phyloP scores from a whole-genome alignment of 2,113 vertebrate genomes.

The Phalacrocorax aristotelis region DNA sequence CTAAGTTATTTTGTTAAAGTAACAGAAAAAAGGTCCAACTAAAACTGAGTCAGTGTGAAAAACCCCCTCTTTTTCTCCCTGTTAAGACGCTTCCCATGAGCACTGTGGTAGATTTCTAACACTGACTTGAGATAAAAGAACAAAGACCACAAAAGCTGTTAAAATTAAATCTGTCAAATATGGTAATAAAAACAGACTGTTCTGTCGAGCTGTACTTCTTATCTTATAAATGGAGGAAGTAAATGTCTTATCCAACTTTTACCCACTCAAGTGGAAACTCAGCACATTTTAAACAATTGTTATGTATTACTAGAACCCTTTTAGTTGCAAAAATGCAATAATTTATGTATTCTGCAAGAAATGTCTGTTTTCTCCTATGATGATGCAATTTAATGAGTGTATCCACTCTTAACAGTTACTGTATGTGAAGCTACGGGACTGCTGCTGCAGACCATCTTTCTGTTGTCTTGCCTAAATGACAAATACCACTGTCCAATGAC shows the following conservation, averaged over 20 bases:
- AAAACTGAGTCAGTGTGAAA: background rate
- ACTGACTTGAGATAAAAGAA: constrained; percentile 22
- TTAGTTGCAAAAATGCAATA: background rate
- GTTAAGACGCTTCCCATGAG: background rate
- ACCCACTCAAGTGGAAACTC: background rate
- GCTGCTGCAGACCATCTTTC: background rate
- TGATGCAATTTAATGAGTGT: background rate
- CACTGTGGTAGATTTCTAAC: background rate
- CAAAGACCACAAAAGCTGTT: constrained; percentile 43
- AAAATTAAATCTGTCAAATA: constrained; percentile 27
- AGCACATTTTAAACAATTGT: background rate
- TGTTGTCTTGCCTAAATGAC: background rate
- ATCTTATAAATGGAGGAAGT: constrained; percentile 13
- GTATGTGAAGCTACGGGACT: background rate
- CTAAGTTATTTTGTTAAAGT: background rate
- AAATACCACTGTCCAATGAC: background rate
- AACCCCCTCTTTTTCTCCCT: background rate
- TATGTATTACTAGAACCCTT: background rate
- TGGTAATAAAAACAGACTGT: constrained; percentile 18
- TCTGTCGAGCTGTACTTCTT: background rate
- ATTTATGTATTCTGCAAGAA: background rate
- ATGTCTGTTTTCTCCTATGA: background rate
- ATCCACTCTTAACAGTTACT: background rate
- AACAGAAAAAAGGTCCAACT: background rate
- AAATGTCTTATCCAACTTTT: background rate